Percentiles rank a stretch among this genome's conserved stretches.
phyloP scores from a whole-genome alignment of 2,113 vertebrate species.

The Chiloscyllium plagiosum region DNA sequence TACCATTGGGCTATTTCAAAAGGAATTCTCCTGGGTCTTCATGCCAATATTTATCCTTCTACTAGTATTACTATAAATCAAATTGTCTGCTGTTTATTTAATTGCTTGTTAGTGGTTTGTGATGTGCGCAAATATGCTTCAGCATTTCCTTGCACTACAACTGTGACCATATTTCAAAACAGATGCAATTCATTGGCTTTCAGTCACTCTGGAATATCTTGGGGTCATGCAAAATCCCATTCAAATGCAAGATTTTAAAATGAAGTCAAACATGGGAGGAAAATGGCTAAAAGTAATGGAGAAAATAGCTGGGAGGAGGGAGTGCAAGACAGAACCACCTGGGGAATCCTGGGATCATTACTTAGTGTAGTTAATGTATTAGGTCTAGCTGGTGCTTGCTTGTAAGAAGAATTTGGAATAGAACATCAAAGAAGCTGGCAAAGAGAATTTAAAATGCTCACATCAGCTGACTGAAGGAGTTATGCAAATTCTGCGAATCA shows the following conservation, averaged over 20 bases:
- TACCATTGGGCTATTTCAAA: background rate
- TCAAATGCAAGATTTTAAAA: background rate
- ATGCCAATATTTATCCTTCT: background rate
- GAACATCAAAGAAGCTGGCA: background rate
- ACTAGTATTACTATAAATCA: background rate
- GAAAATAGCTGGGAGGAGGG: background rate
- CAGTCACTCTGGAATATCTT: background rate
- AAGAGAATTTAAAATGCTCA: background rate
- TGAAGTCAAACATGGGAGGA: background rate
- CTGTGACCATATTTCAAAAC: background rate
- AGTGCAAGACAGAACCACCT: background rate
- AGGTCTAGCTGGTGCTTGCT: background rate
- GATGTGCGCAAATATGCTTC: background rate
- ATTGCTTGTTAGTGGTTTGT: background rate
- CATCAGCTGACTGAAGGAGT: background rate
- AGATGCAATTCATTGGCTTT: background rate
- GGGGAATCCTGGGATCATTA: background rate
- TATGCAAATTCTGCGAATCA: conserved; percentile 23
- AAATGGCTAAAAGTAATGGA: background rate
- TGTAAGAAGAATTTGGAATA: conserved; percentile 22
- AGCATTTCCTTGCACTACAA: background rate
- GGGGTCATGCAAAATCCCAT: background rate
- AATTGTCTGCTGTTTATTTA: background rate
- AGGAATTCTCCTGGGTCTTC: background rate
- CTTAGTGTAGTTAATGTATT: background rate